Base-by-base conservation (phyloP, 2,888 invertebrate genomes). In the Helobdella robusta region DNA sequence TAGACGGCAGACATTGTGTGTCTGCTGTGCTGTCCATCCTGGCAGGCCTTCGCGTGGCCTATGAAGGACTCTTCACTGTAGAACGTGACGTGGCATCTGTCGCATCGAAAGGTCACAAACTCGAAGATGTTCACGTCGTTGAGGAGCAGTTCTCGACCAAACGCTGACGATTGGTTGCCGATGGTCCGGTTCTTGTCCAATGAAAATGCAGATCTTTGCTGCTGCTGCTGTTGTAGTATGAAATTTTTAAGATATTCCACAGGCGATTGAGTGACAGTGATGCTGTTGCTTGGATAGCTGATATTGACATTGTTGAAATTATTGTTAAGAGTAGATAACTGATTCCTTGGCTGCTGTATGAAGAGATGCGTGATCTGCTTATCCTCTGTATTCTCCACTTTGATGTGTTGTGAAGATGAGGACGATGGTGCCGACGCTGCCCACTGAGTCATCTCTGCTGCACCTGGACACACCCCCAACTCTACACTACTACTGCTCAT, bases 31-130 rank as follows among this genome's bases (percentile, higher is more conserved):
- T 30, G 20, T 40, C 63, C 62, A 28, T 66, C 40, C 18, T 50
- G 58, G 56, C 62, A 40, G 34, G 34, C 30, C 58, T 62, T 64
- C 11, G 44, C n/a, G 58, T 66, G 66, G 5, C 54, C 36, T 25
- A 40, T 23, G 20, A 61, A 35, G 18, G 66, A 60, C 20, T 20
- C 28, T 23, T 63, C 52, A 28, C 36, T 66, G 18, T 52, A 44
- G 11, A 66, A 63, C 8, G 62, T 32, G 32, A 66, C 28, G 18
- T 35, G 23, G 58, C 66, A 66, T 20, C 34, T 28, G 44, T 54
- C 58, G 36, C 66, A 66, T 40, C 34, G 32, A 30, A 56, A 40
- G 32, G 52, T 46, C 1, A 20, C 32, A 34, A 66, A 66, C 44
- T 66, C 62, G 58, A 48, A 63, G 32, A 54, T 54, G 11, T 34